Percentiles rank a stretch among this genome's conserved stretches.
Evolutionary conservation across 2,888 invertebrate genomes (phyloP).

Genomic region (Synergus gifuensis): DNA sequence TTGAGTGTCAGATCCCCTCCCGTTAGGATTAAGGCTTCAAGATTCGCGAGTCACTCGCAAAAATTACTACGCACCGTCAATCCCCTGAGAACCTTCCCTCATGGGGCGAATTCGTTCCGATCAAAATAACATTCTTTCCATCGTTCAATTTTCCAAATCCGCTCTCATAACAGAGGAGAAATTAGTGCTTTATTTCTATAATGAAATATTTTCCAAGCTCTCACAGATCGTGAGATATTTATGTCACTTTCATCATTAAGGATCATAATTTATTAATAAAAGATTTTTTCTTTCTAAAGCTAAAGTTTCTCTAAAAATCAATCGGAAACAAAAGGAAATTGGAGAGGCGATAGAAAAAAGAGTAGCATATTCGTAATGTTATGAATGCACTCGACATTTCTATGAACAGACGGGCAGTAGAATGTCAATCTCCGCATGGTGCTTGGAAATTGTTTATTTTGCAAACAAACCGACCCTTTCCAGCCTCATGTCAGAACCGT

Average conservation of each 20-base stretch:
- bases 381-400: slow-evolving; percentile 2
- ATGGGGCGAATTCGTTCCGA: not conserved
- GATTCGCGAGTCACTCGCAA: slow-evolving; percentile 61
- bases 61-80: slow-evolving; percentile 62
- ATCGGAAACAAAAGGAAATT: no score
- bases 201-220: no score
- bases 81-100: slow-evolving; percentile 30
- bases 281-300: no score
- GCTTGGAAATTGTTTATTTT: slow-evolving; percentile 61
- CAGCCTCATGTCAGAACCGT: slow-evolving; percentile 50
- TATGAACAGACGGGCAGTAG: not conserved
- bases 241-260: no score
- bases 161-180: not conserved
- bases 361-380: not conserved
- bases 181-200: not conserved
- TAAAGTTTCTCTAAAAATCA: no score
- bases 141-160: not conserved
- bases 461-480: slow-evolving; percentile 54
- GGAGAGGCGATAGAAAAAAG: not conserved
- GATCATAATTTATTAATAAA: no score
- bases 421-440: slow-evolving; percentile 53
- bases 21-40: slow-evolving; percentile 59
- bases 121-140: not conserved
- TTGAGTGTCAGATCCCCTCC: slow-evolving; percentile 52
- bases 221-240: no score